Base-by-base conservation (phyloP, 2,113 vertebrate species). In the Cebus imitator region DNA sequence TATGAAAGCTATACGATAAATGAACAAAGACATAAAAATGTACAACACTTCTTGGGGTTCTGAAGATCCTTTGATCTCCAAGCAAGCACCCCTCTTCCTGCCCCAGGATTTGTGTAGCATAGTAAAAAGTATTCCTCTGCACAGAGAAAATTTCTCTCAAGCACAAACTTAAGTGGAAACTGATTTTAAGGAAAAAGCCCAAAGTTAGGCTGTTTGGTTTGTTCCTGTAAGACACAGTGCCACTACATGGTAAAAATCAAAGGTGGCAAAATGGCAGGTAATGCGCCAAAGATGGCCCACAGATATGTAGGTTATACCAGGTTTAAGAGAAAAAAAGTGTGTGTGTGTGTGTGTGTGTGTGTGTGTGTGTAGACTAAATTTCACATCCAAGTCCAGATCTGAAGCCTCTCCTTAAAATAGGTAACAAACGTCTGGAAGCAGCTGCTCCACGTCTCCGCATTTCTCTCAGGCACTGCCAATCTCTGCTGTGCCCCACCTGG, bases 361-460 rank as follows among this genome's bases (percentile, higher is more conserved):
- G 8, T 73, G 10, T 43, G 11, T 75, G 9, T 73, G 2, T 27
- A 8, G 32, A 40, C 37, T 43, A 27, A 0, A 55, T 61, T 83
- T 55, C 64, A 70, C n/a, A 79, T 1, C 2, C 5, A 82, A 40
- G 66, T 52, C 27, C 30, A 43, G 25, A 57, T 25, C 25, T 83
- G 30, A 16, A 80, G 43, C n/a, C 37, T 79, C 37, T 82, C 82
- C 75, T 3, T 75, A 55, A 58, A 83, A 48, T 3, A 14, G 50
- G 17, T 35, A 43, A 35, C 14, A 8, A 66, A 58, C 27, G 7
- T 45, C 21, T 27, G 14, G 35, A 76, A 80, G n/a, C 25, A 17
- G n/a, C 14, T 35, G 37, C 64, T 78, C 8, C 27, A 3, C 2
- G 1, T 1, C 21, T 18, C 5, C 50, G 50, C 0, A 4, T 0